Base-by-base conservation (phyloP, 2,888 invertebrate genomes). In the Trichopria drosophilae region DNA sequence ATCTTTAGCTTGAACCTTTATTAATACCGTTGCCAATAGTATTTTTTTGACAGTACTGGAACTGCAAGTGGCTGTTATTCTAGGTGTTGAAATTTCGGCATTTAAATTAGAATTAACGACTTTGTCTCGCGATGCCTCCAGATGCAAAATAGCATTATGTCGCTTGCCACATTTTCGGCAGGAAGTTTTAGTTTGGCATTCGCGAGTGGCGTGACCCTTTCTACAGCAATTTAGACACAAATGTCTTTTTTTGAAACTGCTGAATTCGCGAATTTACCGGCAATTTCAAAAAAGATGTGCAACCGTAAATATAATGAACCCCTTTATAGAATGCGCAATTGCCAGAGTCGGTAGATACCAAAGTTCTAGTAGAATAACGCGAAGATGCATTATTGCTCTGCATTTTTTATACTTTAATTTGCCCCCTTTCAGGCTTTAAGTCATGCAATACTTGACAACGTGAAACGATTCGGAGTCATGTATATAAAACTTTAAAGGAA, bases 21-120 rank as follows among this genome's bases (percentile, higher is more conserved):
- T n/a, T 32, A 32, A 4, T 32, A 32, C 15, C 12, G 34, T 34
- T 16, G 34, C n/a, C n/a, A n/a, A n/a, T n/a, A n/a, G n/a, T n/a
- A n/a, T n/a, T n/a, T n/a, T n/a, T n/a, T n/a, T n/a, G n/a, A n/a
- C n/a, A n/a, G n/a, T n/a, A n/a, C n/a, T n/a, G n/a, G n/a, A n/a
- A n/a, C n/a, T n/a, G n/a, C n/a, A n/a, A n/a, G n/a, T n/a, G n/a
- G n/a, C n/a, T n/a, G n/a, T n/a, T n/a, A n/a, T n/a, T n/a, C n/a
- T n/a, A n/a, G n/a, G n/a, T n/a, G n/a, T n/a, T n/a, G n/a, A n/a
- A n/a, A n/a, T n/a, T n/a, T n/a, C n/a, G n/a, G n/a, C n/a, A n/a
- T n/a, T n/a, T n/a, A n/a, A n/a, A n/a, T n/a, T n/a, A n/a, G n/a
- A n/a, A n/a, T n/a, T n/a, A n/a, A n/a, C n/a, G n/a, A n/a, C n/a